Percentiles rank a stretch among this genome's conserved stretches.
These are phyloP conservation scores for Sebastes taczanowskii DNA, from an alignment of 2,797 vertebrate species.

Conservation along the genomic window DNA sequence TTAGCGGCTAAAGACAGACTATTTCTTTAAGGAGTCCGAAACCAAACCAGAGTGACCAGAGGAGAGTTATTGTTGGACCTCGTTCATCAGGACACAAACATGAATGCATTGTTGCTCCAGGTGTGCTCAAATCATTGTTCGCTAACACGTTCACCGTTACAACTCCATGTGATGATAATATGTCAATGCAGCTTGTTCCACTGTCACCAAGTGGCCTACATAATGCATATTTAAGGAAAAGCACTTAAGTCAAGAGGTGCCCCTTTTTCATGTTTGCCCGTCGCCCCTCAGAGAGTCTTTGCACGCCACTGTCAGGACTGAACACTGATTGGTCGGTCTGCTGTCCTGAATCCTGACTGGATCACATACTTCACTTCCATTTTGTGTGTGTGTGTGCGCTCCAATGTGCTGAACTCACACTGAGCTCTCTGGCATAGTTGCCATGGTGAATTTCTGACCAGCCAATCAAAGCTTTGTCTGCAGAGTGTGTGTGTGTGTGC, in stretches of 20 bases:
- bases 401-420: slow-evolving; percentile 18
- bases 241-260: neutral
- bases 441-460: slow-evolving; percentile 61
- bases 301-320: neutral
- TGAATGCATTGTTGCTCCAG: neutral
- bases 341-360: slow-evolving; percentile 18
- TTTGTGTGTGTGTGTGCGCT: slow-evolving; percentile 2
- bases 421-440: slow-evolving; percentile 42
- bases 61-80: neutral
- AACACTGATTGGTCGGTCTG: slow-evolving; percentile 1
- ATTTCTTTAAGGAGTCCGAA: too few species aligned
- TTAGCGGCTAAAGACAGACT: too few species aligned
- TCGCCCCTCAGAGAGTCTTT: neutral
- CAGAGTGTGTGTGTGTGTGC: neutral
- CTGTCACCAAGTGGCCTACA: neutral
- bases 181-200: neutral
- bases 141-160: neutral
- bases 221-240: neutral
- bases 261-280: neutral
- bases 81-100: neutral
- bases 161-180: neutral
- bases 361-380: slow-evolving; percentile 1
- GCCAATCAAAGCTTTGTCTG: slow-evolving; percentile 51
- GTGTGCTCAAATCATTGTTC: neutral
- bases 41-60: neutral